Percentiles rank a stretch among this genome's conserved stretches.
phyloP scores from a whole-genome alignment of 2,888 invertebrate species.

The Acleris emargana region DNA sequence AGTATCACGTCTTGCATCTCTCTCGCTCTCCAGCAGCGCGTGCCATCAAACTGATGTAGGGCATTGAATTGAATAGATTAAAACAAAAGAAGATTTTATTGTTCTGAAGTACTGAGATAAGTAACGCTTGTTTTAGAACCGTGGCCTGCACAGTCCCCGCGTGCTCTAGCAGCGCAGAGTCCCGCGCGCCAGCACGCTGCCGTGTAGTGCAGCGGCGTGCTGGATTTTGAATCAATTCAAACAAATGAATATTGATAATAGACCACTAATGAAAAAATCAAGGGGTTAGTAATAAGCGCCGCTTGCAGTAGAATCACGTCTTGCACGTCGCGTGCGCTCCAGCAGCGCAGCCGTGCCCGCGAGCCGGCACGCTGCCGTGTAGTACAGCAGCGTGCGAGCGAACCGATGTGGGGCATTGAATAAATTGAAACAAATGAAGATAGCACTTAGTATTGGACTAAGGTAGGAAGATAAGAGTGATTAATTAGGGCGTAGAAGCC shows the following conservation, averaged over 20 bases:
- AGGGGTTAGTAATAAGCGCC: slow-evolving; percentile 36
- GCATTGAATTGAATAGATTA: too few relatives aligned
- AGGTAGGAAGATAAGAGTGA: too few relatives aligned
- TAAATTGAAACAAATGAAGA: slow-evolving; percentile 5
- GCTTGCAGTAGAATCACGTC: slow-evolving; percentile 87
- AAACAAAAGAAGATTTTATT: too few relatives aligned
- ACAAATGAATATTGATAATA: background rate
- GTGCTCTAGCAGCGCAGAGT: slow-evolving; percentile 88
- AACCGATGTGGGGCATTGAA: slow-evolving; percentile 1
- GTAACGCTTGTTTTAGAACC: too few relatives aligned
- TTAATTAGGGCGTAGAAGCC: slow-evolving; percentile 55
- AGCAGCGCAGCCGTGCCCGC: slow-evolving; percentile 89
- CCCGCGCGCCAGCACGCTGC: slow-evolving; percentile 90
- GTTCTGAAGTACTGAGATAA: too few relatives aligned
- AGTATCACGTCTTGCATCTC: too few relatives aligned
- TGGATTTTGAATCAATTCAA: background rate
- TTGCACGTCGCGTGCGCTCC: slow-evolving; percentile 90
- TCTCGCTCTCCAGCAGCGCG: too few relatives aligned
- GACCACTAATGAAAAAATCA: too few relatives aligned
- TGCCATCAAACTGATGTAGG: too few relatives aligned
- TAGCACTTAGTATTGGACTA: too few relatives aligned
- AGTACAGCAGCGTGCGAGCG: slow-evolving; percentile 91
- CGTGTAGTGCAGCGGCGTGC: slow-evolving; percentile 94
- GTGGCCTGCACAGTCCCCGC: slow-evolving; percentile 93
- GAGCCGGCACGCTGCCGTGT: slow-evolving; percentile 90